These are phyloP conservation scores for Hybos culiciformis DNA, from an alignment of 2,888 invertebrate genomes.

Conservation along the genomic window DNA sequence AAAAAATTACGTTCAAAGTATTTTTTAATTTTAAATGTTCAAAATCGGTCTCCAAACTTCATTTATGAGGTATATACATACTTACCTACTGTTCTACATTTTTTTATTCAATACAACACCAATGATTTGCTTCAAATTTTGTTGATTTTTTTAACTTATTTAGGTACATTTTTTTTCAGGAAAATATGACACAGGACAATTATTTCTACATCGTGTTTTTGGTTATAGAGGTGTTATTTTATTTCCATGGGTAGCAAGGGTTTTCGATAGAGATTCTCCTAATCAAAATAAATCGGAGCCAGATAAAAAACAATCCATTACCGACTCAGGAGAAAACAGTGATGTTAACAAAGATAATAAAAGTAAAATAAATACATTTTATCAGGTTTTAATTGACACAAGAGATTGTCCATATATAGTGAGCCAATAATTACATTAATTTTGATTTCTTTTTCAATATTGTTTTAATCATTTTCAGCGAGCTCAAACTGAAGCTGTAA, in stretches of 20 bases:
- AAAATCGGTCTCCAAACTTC: too few relatives aligned
- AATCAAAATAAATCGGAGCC: conserved; percentile 42
- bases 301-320: conserved; percentile 1
- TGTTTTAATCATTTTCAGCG: conserved; percentile 39
- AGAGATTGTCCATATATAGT: conserved; percentile 88
- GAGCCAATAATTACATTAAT: conserved; percentile 10
- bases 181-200: conserved; percentile 93
- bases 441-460: neutral
- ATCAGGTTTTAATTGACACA: conserved; percentile 94
- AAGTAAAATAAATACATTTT: conserved; percentile 85
- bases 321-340: neutral
- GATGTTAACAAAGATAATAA: conserved; percentile 72
- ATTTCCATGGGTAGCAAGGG: conserved; percentile 92
- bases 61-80: too few relatives aligned
- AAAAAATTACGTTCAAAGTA: too few relatives aligned
- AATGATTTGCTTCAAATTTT: too few relatives aligned
- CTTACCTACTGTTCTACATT: too few relatives aligned
- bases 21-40: too few relatives aligned
- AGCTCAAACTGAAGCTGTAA: conserved; percentile 96
- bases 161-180: too few relatives aligned
- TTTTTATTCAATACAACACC: too few relatives aligned
- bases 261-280: conserved; percentile 83
- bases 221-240: conserved; percentile 94
- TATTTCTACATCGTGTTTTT: conserved; percentile 92
- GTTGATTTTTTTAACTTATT: too few relatives aligned